Base-by-base conservation (phyloP, 2,797 vertebrate species). In the Gallinago stenura region DNA sequence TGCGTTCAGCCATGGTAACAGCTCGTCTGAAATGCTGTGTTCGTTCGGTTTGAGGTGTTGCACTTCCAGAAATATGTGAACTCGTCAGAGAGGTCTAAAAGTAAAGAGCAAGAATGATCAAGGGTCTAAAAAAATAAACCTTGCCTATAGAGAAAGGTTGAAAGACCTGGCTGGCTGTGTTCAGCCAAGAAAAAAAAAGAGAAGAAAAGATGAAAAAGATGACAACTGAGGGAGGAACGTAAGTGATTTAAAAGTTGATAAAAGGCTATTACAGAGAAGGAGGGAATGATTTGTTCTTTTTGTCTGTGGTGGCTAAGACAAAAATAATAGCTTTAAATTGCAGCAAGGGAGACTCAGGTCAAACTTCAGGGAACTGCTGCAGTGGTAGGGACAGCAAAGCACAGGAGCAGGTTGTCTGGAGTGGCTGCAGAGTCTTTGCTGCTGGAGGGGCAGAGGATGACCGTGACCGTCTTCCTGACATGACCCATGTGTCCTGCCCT, bases 221-320 rank as follows among this genome's bases (percentile, higher is more conserved):
- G 58, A 89, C 75, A 95, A 87, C 73, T 37, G 60, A 80, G 53
- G 87, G 78, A 89, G 75, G 89, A 93, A 94, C 39, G 3, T 68
- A 96, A 95, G 86, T 92, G 93, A 93, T 96, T 96, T 96, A 89
- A 83, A 95, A 96, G 86, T 95, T 97, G 94, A 90, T 95, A 96
- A 96, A 96, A 96, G 93, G 53, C 92, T 92, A 46, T 90, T 92
- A 78, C 83, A 80, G 78, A 50, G 90, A 96, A 95, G 73, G 71
- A 94, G 84, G 50, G 92, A 96, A 95, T 96, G 90, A 96, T 96
- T 96, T 96, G 83, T 96, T 95, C 95, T 85, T 95, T 96, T 85
- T 93, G 87, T 94, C 95, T 96, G 10, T 71, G 90, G 92, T 46
- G 75, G 81, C 75, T 92, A 90, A 96, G 93, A 83, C 81, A 94